Evolutionary conservation across 1,140 invertebrate species (phyloP), one percentile per base, ranked within the genome.

Genomic region (Diuraphis noxia): DNA sequence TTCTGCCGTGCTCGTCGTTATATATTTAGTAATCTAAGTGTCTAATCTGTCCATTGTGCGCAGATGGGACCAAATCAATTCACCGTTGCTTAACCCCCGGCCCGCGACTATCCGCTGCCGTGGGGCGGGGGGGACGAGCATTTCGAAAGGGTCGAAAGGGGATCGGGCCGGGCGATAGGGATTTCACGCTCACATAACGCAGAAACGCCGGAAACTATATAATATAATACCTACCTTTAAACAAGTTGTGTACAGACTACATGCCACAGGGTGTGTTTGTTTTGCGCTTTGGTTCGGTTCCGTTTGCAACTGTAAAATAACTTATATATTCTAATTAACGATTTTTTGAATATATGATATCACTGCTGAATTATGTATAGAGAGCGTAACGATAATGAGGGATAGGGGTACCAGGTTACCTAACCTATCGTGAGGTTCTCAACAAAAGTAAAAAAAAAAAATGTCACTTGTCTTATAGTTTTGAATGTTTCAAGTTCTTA

Each of bases 61-160:
- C 30, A 9, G 77, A 82, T 41, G 36, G 89, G 77, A 77, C 77
- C 34, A 77, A 91, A 91, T 91, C 89, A 91, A 91, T 91, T 81
- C 86, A 88, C 86, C 36, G 85, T 46, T 56, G 25, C 34, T 36
- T 1, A 13, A 1, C 85, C 4, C 10, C 9, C 21, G 85, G 0
- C 3, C 17, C 49, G 49, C 46, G 4, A 72, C 87, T 36, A 30
- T 38, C 9, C 49, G n/a, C 36, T 21, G 30, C 10, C 21, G 25
- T 21, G 17, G 2, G n/a, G 17, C n/a, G 17, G 2, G n/a, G 17
- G 23, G 21, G 88, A 38, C 10, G 36, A 38, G 36, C 79, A 81
- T 8, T 21, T 30, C 38, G 38, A 13, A 17, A 23, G 9, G 38
- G 88, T 3, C 25, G 21, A n/a, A 41, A 36, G 56, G 38, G 46